A percentile compares a stretch with the other conserved stretches of the same genome.
phyloP scores from a whole-genome alignment of 2,113 vertebrate species.

The Arenaria interpres region DNA sequence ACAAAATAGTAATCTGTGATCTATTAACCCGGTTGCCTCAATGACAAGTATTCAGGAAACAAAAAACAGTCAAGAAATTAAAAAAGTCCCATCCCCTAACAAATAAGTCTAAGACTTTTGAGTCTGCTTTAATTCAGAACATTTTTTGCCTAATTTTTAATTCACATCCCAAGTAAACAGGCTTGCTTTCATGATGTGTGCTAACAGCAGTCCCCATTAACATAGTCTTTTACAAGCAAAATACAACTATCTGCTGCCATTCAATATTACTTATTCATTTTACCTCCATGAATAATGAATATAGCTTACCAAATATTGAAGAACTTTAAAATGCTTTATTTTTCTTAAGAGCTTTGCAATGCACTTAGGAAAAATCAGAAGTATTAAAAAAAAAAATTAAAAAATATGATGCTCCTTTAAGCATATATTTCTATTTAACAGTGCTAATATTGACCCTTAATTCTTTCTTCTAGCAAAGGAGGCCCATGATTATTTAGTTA shows the following conservation, averaged over 20 bases:
- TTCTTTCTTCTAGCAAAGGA: background rate
- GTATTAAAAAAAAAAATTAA: background rate
- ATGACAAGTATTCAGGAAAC: background rate
- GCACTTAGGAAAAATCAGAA: background rate
- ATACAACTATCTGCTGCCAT: background rate
- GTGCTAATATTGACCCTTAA: background rate
- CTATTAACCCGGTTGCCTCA: background rate
- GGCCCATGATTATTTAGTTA: background rate
- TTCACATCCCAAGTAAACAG: background rate
- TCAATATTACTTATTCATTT: constrained; percentile 50
- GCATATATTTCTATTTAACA: background rate
- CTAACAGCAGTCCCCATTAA: background rate
- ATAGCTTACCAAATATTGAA: background rate
- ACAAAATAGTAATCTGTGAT: background rate
- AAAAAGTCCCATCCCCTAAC: background rate
- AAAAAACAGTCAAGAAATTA: background rate
- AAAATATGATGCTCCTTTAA: background rate
- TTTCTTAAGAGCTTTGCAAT: background rate
- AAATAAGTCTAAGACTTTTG: background rate
- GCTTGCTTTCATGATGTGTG: background rate
- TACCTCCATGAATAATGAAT: constrained; percentile 47
- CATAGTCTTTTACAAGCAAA: background rate
- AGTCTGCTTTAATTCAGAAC: background rate
- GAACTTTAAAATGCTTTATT: background rate
- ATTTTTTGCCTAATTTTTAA: background rate